Conservation (phyloP, 2,797 vertebrate species). For the Loriculus beryllinus region DNA sequence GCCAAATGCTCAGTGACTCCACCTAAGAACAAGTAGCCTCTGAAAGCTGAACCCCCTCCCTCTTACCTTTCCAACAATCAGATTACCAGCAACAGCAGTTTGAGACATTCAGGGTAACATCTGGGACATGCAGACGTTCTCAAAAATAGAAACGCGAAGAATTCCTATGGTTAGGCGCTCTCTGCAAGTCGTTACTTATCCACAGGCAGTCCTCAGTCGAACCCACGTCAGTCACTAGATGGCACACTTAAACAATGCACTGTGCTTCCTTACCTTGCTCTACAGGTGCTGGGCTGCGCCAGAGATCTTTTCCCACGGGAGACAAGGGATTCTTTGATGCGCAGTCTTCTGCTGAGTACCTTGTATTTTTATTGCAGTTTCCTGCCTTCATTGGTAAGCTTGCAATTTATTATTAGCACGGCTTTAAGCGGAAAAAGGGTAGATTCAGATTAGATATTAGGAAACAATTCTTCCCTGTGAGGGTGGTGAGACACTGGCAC, state of each 20-base stretch:
- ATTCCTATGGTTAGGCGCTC: rapidly evolving
- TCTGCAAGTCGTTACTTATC: rapidly evolving
- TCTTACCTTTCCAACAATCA: neutral
- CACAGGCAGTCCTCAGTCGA: neutral
- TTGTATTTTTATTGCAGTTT: rapidly evolving
- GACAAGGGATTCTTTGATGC: neutral
- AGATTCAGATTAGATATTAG: neutral
- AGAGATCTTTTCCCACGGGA: neutral
- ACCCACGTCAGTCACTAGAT: conserved; percentile 47
- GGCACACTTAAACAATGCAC: conserved; percentile 50
- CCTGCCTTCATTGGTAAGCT: neutral
- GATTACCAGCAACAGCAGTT: rapidly evolving
- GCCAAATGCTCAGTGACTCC: neutral
- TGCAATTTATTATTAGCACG: rapidly evolving
- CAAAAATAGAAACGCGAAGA: rapidly evolving
- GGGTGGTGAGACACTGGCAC: neutral
- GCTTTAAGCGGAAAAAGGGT: neutral
- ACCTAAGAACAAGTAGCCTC: rapidly evolving
- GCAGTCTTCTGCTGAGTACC: rapidly evolving
- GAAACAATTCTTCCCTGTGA: neutral
- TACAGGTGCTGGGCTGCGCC: neutral
- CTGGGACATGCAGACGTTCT: rapidly evolving
- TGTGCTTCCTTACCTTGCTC: neutral
- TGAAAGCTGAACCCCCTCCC: neutral
- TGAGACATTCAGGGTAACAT: rapidly evolving